Conservation (phyloP, 2,888 invertebrate genomes). For the Catocala nupta region DNA sequence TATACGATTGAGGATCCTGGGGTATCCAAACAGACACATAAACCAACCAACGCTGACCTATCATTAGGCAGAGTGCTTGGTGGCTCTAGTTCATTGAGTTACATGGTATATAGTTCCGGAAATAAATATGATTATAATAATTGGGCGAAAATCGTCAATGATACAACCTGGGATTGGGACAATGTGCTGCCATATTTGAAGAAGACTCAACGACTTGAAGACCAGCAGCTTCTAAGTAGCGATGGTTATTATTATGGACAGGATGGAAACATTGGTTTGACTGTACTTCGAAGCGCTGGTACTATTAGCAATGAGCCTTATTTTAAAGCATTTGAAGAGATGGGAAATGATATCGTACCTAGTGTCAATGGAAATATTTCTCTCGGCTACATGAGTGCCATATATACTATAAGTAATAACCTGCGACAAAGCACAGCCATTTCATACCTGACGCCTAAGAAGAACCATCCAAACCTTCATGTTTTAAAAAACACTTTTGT, state of each 20-base stretch:
- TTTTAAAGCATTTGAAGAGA: constrained; percentile 8
- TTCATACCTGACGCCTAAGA: constrained; percentile 18
- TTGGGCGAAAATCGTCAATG: constrained; percentile 78
- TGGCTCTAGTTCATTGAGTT: constrained; percentile 83
- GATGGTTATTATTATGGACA: constrained; percentile 12
- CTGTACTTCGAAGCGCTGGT: background rate
- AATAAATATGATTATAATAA: constrained; percentile 63
- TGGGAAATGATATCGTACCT: constrained; percentile 6
- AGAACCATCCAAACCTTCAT: constrained; percentile 23
- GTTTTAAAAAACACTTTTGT: constrained; percentile 33
- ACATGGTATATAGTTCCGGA: constrained; percentile 82
- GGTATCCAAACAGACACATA: constrained; percentile 26
- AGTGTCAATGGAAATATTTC: constrained; percentile 19
- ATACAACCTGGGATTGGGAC: constrained; percentile 82
- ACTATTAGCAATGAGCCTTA: constrained; percentile 4
- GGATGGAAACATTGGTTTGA: constrained; percentile 18
- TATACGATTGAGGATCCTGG: constrained; percentile 38
- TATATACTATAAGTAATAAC: constrained; percentile 23
- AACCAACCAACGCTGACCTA: constrained; percentile 29
- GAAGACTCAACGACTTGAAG: constrained; percentile 22
- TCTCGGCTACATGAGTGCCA: constrained; percentile 18
- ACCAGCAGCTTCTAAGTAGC: background rate
- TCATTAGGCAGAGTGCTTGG: constrained; percentile 63
- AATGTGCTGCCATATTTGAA: constrained; percentile 63
- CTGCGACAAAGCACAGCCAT: constrained; percentile 24